Base-by-base conservation (phyloP, 2,888 invertebrate genomes). In the Pachycephus smyrnensis region DNA sequence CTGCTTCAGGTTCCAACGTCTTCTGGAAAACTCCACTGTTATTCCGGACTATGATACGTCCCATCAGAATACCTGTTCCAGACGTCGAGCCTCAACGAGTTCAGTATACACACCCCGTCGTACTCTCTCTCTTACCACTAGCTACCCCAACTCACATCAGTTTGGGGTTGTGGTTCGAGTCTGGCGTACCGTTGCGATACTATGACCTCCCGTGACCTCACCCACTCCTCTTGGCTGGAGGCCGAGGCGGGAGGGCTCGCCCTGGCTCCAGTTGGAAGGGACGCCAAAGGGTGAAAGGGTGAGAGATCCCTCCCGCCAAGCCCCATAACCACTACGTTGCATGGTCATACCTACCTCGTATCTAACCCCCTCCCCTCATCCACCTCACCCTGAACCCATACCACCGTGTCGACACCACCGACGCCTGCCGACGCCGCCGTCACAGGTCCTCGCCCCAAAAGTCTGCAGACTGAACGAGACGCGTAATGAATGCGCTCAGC, bases 401-500 rank as follows among this genome's bases (percentile, higher is more conserved):
- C 73, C 40, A 76, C 76, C 77, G 55, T 76, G 73, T 23, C 55
- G 76, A 76, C 78, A 76, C 77, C 76, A 78, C 79, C 73, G 77
- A 79, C 76, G 75, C 82, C 73, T 81, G 80, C 78, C 83, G 82
- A 82, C 82, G 80, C 79, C 78, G 75, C 76, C 55, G 79, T 79
- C 76, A 78, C 80, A 79, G 33, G 71, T 55, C 76, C 76, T 78
- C 76, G 80, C 76, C 23, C 55, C 83, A 75, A 87, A 87, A 85
- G 84, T 85, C 88, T 82, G 86, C 84, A 82, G 85, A 85, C 84
- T 80, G 83, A 83, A 86, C 87, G 86, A 83, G 69, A 76, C 85
- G 82, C 83, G 84, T 86, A 88, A 88, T 84, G 87, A 87, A 86
- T 85, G 86, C 86, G 83, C 82, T 85, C 85, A 83, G 87, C 86